phyloP scores from a whole-genome alignment of 2,113 vertebrate species.

The Ciconia boyciana region DNA sequence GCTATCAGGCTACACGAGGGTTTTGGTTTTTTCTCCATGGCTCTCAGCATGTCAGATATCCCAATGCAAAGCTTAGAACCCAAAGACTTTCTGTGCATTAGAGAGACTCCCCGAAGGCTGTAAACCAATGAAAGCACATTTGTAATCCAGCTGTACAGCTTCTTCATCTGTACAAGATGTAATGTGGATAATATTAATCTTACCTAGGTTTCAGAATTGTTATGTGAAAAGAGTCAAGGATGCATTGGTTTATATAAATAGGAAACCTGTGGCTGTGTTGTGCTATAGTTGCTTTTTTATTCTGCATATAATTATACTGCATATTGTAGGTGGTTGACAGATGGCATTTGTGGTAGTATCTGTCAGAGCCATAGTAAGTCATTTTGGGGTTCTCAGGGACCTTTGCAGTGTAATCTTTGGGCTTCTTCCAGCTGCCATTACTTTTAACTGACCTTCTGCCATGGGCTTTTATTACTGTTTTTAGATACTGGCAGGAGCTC shows the following conservation, averaged over 20 bases:
- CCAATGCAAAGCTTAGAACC: neutral
- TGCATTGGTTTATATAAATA: neutral
- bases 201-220: neutral
- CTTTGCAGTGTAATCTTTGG: neutral
- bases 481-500: neutral
- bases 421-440: neutral
- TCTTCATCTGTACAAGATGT: neutral
- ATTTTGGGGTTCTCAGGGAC: neutral
- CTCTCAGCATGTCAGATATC: neutral
- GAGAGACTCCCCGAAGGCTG: neutral
- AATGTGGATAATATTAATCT: neutral
- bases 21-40: neutral
- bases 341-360: slow-evolving; percentile 14
- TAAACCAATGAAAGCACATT: neutral
- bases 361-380: neutral
- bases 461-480: neutral
- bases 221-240: neutral
- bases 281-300: neutral
- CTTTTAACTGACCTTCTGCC: neutral
- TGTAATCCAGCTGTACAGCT: slow-evolving; percentile 2
- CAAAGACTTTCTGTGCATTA: neutral
- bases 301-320: neutral
- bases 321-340: neutral
- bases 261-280: neutral
- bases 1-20: slow-evolving; percentile 4